Conservation (phyloP, 2,113 vertebrate species). For the Eptesicus fuscus region DNA sequence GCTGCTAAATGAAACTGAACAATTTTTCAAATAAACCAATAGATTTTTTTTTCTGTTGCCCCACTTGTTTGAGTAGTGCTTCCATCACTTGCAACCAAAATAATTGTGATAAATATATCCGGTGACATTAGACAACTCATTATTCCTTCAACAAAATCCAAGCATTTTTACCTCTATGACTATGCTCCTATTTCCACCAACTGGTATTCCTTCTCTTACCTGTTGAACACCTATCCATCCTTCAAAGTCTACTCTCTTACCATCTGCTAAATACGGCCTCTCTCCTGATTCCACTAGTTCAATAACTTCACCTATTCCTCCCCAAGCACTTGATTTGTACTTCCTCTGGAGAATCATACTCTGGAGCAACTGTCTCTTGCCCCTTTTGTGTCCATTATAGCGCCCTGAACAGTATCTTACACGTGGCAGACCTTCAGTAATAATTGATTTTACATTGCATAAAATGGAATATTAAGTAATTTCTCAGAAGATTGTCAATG, state of each 20-base stretch:
- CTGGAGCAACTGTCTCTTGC: not conserved
- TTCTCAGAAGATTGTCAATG: not conserved
- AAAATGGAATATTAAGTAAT: not conserved
- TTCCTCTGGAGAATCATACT: not conserved
- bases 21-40: not conserved
- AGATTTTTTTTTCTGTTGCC: not conserved
- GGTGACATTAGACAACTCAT: not conserved
- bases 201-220: not conserved
- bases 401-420: too few species aligned
- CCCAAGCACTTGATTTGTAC: not conserved
- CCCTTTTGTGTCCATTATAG: not conserved
- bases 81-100: not conserved
- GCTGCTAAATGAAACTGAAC: not conserved
- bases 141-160: not conserved
- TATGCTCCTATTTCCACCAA: not conserved
- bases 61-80: not conserved
- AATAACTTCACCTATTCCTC: not conserved
- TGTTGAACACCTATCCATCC: not conserved
- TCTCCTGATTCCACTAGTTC: not conserved
- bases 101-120: not conserved
- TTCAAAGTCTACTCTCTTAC: not conserved
- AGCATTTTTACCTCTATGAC: not conserved
- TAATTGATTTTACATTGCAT: not conserved
- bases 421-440: not conserved
- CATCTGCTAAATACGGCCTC: not conserved